Evolutionary conservation across 2,797 vertebrate genomes (phyloP).

Genomic region (Melopsittacus undulatus): DNA sequence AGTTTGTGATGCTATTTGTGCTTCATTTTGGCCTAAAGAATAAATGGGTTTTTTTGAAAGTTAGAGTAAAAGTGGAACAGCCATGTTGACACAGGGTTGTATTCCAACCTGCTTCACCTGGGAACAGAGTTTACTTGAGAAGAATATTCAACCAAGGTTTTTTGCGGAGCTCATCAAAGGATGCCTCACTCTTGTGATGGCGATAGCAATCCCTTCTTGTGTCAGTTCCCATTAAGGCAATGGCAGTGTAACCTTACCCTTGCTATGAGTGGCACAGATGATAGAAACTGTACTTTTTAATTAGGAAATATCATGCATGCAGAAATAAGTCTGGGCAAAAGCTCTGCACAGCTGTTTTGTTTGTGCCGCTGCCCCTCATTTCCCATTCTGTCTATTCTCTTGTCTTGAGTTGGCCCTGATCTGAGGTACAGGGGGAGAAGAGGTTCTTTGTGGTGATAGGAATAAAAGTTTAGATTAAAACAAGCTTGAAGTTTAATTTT

Average conservation of each 20-base stretch:
- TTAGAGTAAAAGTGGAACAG: background rate
- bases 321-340: background rate
- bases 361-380: background rate
- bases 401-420: background rate
- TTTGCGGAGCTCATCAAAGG: constrained; percentile 13
- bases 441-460: background rate
- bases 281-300: background rate
- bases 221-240: constrained; percentile 16
- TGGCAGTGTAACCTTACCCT: background rate
- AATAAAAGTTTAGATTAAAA: background rate
- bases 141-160: background rate
- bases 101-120: background rate
- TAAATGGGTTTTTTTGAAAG: background rate
- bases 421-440: background rate
- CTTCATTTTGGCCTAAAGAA: background rate
- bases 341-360: fast-evolving
- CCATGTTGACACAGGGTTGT: background rate
- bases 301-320: background rate
- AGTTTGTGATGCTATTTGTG: background rate
- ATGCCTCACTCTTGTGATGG: background rate
- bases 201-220: background rate
- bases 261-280: background rate
- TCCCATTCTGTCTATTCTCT: background rate
- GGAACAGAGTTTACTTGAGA: background rate
- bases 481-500: background rate